Evolutionary conservation across 2,888 invertebrate species (phyloP).

Genomic region (Plagodis pulveraria): DNA sequence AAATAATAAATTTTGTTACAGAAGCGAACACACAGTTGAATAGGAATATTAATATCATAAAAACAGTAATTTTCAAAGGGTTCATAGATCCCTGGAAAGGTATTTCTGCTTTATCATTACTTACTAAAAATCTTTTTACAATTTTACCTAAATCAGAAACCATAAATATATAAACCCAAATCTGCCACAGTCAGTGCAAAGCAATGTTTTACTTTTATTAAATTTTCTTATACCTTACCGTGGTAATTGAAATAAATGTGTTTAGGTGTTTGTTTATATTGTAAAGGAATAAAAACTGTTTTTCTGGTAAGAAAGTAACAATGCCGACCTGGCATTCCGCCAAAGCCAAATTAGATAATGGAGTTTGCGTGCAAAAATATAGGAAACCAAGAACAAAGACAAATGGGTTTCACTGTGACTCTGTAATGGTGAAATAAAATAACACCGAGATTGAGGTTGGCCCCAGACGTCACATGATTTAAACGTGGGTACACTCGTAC

Average conservation of each 20-base stretch:
- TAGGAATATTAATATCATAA: too few species aligned
- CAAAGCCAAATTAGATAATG: slow-evolving; percentile 85
- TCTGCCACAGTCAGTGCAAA: slow-evolving; percentile 13
- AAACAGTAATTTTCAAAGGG: too few species aligned
- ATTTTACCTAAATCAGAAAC: slow-evolving; percentile 19
- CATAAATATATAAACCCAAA: slow-evolving; percentile 5
- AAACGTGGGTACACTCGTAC: slow-evolving; percentile 49
- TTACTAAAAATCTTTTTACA: slow-evolving; percentile 5
- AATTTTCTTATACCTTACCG: slow-evolving; percentile 50
- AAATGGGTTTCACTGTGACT: slow-evolving; percentile 80
- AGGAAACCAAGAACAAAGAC: slow-evolving; percentile 84
- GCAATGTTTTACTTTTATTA: slow-evolving; percentile 42
- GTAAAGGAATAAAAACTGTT: slow-evolving; percentile 77
- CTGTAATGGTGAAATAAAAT: slow-evolving; percentile 79
- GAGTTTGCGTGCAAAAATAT: slow-evolving; percentile 85
- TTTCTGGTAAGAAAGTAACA: slow-evolving; percentile 77
- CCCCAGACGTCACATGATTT: slow-evolving; percentile 54
- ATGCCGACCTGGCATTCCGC: slow-evolving; percentile 81
- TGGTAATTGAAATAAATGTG: slow-evolving; percentile 75
- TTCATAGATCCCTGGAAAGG: too few species aligned
- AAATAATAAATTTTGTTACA: too few species aligned
- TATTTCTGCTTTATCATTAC: too few species aligned
- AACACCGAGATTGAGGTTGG: slow-evolving; percentile 71
- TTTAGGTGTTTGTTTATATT: slow-evolving; percentile 73
- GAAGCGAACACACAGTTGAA: too few species aligned